Base-by-base conservation (phyloP, 2,797 vertebrate genomes). In the Rhinatrema bivittatum region DNA sequence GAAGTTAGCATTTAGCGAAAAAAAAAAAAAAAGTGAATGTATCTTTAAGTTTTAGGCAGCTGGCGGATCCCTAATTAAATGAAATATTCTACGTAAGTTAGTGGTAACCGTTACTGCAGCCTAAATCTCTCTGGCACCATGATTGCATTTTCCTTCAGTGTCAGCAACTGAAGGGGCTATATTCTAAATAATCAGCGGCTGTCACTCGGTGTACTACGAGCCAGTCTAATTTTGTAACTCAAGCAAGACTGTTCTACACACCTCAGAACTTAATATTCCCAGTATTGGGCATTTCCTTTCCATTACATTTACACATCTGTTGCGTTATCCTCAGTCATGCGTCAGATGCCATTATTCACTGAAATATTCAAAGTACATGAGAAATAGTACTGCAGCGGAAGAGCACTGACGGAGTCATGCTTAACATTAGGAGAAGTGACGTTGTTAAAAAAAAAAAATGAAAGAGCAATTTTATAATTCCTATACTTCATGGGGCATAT, bases 1-100 rank as follows among this genome's bases (percentile, higher is more conserved):
- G 78, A 71, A 81, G 85, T 83, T 81, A 78, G 75, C 84, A 76
- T 78, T 82, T 70, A 79, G 69, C 10, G 61, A 58, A n/a, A 47
- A 32, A 27, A 9, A 40, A 57, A 66, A 66, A 40, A 24, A 54
- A 58, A 43, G 50, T 49, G 69, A 50, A 56, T 63, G 56, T 72
- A 60, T 73, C 71, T 75, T 68, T 70, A 78, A 66, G 46, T 72
- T 76, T 72, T 58, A 50, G 39, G 54, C 46, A 61, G 63, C 48
- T 55, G 39, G 38, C n/a, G 56, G 49, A 74, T 72, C 57, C 67
- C 59, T 69, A 76, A 73, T 75, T 74, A 77, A 71, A 65, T 54
- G 30, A 70, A 72, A 70, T 59, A 58, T 20, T 42, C 43, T 46
- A 60, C 60, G 36, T 46, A 54, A 52, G 39, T 42, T 50, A 20